These are phyloP conservation scores for Ancistrus triradiatus DNA, from an alignment of 2,113 vertebrate genomes.

Conservation along the genomic window DNA sequence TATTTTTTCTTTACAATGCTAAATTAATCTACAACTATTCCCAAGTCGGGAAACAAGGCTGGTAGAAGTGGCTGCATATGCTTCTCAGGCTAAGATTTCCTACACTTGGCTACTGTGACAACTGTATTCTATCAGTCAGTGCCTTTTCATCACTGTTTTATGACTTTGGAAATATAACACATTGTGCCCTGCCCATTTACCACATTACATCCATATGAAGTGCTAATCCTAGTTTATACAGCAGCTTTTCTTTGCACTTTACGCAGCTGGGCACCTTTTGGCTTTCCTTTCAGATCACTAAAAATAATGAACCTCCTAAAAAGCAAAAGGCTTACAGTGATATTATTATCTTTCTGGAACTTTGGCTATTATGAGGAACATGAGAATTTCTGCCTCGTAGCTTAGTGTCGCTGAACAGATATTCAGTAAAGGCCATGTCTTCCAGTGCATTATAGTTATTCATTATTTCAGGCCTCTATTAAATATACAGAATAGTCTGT, in stretches of 20 bases:
- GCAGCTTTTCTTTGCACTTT: slow-evolving; percentile 53
- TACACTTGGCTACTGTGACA: slow-evolving; percentile 53
- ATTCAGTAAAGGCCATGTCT: too few relatives aligned
- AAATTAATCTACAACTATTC: slow-evolving; percentile 24
- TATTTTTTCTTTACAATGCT: too few relatives aligned
- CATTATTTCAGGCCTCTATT: slow-evolving; percentile 27
- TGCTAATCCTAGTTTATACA: slow-evolving; percentile 63
- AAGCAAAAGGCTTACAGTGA: too few relatives aligned
- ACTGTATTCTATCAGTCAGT: slow-evolving; percentile 63
- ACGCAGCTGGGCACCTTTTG: slow-evolving; percentile 47
- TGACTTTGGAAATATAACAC: slow-evolving; percentile 50
- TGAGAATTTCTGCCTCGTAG: too few relatives aligned
- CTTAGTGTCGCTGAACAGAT: too few relatives aligned
- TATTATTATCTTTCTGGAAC: too few relatives aligned
- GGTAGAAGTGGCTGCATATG: slow-evolving; percentile 44
- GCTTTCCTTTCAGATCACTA: slow-evolving; percentile 12
- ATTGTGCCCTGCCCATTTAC: slow-evolving; percentile 34
- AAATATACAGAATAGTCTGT: not conserved
- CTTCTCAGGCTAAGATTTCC: slow-evolving; percentile 42
- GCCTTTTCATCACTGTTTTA: slow-evolving; percentile 53
- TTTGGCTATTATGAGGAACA: too few relatives aligned
- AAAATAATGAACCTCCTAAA: too few relatives aligned
- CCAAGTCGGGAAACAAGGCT: slow-evolving; percentile 36
- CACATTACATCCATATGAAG: slow-evolving; percentile 24
- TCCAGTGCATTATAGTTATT: slow-evolving; percentile 32